Conservation (phyloP, 2,888 invertebrate genomes). For the Sesia apiformis region DNA sequence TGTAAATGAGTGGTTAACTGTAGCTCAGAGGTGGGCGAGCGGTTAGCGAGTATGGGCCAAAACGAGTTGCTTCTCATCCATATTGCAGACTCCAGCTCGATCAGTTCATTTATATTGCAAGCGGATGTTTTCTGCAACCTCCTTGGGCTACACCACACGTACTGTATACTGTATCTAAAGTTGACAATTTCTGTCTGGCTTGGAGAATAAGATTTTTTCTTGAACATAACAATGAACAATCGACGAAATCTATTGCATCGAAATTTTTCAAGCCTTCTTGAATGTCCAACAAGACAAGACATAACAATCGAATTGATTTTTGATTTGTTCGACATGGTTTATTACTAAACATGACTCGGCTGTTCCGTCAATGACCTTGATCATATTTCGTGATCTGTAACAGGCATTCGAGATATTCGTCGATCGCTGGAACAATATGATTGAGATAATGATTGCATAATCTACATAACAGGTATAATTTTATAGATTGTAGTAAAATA, state of each 20-base stretch:
- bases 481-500: no score
- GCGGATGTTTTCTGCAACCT: conserved; percentile 31
- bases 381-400: conserved; percentile 16
- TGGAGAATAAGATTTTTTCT: not conserved
- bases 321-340: conserved; percentile 11
- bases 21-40: conserved; percentile 10
- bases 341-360: conserved; percentile 43
- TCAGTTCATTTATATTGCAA: conserved; percentile 50
- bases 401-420: no score
- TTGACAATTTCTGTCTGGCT: not conserved
- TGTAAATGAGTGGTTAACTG: not conserved
- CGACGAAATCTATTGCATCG: not conserved
- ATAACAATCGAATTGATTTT: not conserved
- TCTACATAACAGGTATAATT: no score
- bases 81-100: conserved; percentile 38
- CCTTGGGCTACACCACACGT: conserved; percentile 17
- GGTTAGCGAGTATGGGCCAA: conserved; percentile 37
- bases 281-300: not conserved
- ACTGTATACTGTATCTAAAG: not conserved
- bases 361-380: conserved; percentile 18
- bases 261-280: not conserved
- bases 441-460: no score
- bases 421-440: no score
- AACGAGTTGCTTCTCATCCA: conserved; percentile 43
- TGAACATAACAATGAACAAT: not conserved